Conservation (phyloP, 2,888 invertebrate species). For the Amphipoea lucens region DNA sequence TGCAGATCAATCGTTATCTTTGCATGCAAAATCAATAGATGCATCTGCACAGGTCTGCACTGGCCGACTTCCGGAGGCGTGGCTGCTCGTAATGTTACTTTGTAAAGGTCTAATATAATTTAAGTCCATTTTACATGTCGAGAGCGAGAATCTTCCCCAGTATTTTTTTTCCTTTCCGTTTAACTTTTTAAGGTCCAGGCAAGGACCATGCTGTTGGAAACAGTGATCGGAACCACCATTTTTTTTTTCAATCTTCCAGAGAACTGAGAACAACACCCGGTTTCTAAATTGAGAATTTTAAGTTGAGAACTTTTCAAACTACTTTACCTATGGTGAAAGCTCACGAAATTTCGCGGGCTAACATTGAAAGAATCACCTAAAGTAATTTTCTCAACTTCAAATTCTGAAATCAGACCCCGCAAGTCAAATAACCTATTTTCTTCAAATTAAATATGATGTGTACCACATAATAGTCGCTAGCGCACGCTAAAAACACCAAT, state of each 20-base stretch:
- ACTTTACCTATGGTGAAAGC: too few species aligned
- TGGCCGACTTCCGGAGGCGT: conserved; percentile 67
- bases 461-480: conserved; percentile 24
- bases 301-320: too few species aligned
- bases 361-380: too few species aligned
- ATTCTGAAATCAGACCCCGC: neutral
- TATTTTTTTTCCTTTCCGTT: neutral
- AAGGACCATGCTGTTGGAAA: too few species aligned
- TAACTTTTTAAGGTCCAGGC: neutral
- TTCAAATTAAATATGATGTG: conserved; percentile 9
- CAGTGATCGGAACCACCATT: too few species aligned
- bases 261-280: too few species aligned
- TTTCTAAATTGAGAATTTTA: too few species aligned
- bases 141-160: neutral
- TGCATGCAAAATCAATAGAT: conserved; percentile 70
- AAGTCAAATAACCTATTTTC: conserved; percentile 21
- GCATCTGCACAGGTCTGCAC: conserved; percentile 63
- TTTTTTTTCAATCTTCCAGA: too few species aligned
- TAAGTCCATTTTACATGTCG: conserved; percentile 8
- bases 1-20: conserved; percentile 70
- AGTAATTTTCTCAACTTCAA: too few species aligned
- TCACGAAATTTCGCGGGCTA: too few species aligned
- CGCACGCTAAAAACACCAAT: conserved; percentile 55
- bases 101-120: conserved; percentile 51
- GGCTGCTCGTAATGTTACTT: conserved; percentile 51